Percentiles rank a stretch among this genome's conserved stretches.
phyloP scores from a whole-genome alignment of 2,888 invertebrate species.

The Nezara viridula region DNA sequence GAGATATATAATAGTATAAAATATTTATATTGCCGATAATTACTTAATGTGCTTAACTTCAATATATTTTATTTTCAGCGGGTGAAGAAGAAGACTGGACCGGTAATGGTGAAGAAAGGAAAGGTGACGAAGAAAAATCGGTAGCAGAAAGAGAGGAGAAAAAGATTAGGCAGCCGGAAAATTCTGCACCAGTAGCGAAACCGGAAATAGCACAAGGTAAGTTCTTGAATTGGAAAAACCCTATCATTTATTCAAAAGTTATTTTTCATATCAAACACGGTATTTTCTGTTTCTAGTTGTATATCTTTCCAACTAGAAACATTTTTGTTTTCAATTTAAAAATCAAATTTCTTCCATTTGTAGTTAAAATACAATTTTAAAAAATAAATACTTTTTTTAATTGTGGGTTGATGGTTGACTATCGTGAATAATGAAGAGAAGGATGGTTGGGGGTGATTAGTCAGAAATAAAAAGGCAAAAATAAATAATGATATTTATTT shows the following conservation, averaged over 20 bases:
- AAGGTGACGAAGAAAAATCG: slow-evolving; percentile 59
- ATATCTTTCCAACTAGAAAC: background rate
- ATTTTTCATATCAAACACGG: background rate
- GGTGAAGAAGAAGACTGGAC: slow-evolving; percentile 66
- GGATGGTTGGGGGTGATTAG: too few relatives aligned
- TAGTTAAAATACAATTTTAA: too few relatives aligned
- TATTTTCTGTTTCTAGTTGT: background rate
- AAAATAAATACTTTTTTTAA: too few relatives aligned
- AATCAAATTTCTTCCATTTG: too few relatives aligned
- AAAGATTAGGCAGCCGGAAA: slow-evolving; percentile 42
- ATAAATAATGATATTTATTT: too few relatives aligned
- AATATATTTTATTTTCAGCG: slow-evolving; percentile 62
- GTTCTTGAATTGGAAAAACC: background rate
- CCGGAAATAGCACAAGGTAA: slow-evolving; percentile 31
- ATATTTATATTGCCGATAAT: background rate
- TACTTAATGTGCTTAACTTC: background rate
- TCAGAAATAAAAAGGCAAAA: too few relatives aligned
- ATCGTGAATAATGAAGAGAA: too few relatives aligned
- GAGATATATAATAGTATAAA: too few relatives aligned
- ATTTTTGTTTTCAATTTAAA: too few relatives aligned
- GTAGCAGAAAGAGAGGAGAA: slow-evolving; percentile 55
- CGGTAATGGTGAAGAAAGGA: slow-evolving; percentile 62
- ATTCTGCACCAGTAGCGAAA: background rate
- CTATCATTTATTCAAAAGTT: background rate
- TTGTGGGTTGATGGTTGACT: too few relatives aligned